These are phyloP conservation scores for Diloba caeruleocephala DNA, from an alignment of 2,888 invertebrate species.

Conservation along the genomic window DNA sequence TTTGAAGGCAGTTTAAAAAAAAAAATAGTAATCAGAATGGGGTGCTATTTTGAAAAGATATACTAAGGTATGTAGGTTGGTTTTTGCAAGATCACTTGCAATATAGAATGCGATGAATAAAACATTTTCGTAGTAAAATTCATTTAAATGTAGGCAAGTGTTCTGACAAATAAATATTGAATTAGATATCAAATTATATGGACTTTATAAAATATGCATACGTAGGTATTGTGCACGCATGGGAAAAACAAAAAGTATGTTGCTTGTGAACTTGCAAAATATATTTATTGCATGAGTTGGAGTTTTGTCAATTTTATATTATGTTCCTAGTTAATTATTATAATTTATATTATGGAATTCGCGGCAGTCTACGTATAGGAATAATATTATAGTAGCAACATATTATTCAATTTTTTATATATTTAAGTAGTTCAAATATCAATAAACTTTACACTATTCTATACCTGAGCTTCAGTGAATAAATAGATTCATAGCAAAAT, in stretches of 20 bases:
- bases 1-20: constrained; percentile 58
- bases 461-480: constrained; percentile 21
- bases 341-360: constrained; percentile 48
- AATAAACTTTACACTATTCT: constrained; percentile 6
- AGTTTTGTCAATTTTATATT: constrained; percentile 81
- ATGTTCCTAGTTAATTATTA: constrained; percentile 75
- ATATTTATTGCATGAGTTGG: constrained; percentile 72
- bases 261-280: constrained; percentile 63
- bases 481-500: constrained; percentile 11
- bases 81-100: constrained; percentile 71
- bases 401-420: no score
- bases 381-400: constrained; percentile 16
- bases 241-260: constrained; percentile 9
- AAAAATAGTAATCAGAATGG: constrained; percentile 74
- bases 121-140: constrained; percentile 13
- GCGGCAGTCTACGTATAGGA: constrained; percentile 26
- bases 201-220: not conserved
- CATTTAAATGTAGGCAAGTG: constrained; percentile 16
- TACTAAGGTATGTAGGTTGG: constrained; percentile 73
- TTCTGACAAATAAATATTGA: constrained; percentile 22
- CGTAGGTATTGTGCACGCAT: not conserved
- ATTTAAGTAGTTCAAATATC: constrained; percentile 4
- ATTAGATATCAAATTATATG: constrained; percentile 10
- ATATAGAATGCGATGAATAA: constrained; percentile 26
- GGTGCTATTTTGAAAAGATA: constrained; percentile 86